phyloP scores from a whole-genome alignment of 1,140 invertebrate species.

The Drosophila chauvacae region DNA sequence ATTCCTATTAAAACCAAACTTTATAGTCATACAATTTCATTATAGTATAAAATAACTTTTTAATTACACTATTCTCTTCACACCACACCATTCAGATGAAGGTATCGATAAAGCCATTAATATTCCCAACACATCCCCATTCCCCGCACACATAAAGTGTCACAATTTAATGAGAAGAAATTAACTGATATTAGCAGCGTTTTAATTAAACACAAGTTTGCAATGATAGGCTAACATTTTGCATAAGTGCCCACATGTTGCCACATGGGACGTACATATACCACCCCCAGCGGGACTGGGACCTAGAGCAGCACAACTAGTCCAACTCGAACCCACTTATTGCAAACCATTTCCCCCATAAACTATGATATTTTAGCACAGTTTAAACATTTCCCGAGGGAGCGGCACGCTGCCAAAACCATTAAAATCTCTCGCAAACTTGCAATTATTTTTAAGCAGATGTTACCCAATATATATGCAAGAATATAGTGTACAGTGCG shows the following conservation, averaged over 20 bases:
- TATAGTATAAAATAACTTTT: slow-evolving; percentile 14
- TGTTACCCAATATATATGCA: slow-evolving; percentile 58
- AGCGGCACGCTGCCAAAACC: slow-evolving; percentile 47
- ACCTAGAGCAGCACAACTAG: slow-evolving; percentile 21
- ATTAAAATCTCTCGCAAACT: slow-evolving; percentile 73
- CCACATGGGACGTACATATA: slow-evolving; percentile 52
- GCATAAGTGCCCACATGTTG: slow-evolving; percentile 77
- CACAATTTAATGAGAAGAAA: slow-evolving; percentile 68
- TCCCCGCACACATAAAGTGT: slow-evolving; percentile 36
- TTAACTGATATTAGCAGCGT: slow-evolving; percentile 77
- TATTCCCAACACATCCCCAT: slow-evolving; percentile 27
- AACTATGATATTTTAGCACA: slow-evolving; percentile 75
- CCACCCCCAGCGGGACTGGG: slow-evolving; percentile 24
- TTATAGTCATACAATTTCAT: slow-evolving; percentile 9
- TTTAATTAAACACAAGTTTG: slow-evolving; percentile 74
- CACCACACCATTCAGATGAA: slow-evolving; percentile 48
- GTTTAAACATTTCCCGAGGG: slow-evolving; percentile 50
- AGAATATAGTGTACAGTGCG: slow-evolving; percentile 27
- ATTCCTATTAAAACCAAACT: neutral
- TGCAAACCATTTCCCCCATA: slow-evolving; percentile 34
- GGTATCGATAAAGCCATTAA: slow-evolving; percentile 54
- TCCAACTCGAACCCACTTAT: slow-evolving; percentile 19
- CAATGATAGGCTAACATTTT: slow-evolving; percentile 67
- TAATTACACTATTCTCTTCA: slow-evolving; percentile 23
- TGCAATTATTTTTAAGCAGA: slow-evolving; percentile 76